Evolutionary conservation across 92 coral and sea anemone species (phyloP).

Genomic region (Epizoanthus rinbou): DNA sequence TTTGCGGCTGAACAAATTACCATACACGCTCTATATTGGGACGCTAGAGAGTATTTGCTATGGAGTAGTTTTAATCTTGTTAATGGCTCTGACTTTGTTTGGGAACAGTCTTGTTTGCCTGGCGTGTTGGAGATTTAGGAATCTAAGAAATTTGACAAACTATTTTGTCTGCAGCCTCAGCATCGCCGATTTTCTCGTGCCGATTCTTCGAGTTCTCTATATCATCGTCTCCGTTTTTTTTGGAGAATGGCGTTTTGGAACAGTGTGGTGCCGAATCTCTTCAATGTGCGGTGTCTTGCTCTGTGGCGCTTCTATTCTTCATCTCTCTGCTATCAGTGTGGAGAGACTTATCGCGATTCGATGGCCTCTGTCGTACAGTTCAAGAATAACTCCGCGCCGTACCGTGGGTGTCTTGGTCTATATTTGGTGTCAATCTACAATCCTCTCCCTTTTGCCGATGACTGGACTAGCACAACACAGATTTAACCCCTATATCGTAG

Average conservation of each 20-base stretch:
- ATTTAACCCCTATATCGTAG: constrained; percentile 73
- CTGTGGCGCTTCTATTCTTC: constrained; percentile 95
- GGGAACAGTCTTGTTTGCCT: constrained; percentile 89
- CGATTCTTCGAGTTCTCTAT: constrained; percentile 75
- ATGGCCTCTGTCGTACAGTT: constrained; percentile 79
- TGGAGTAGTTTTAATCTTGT: constrained; percentile 53
- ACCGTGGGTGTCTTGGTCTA: constrained; percentile 55
- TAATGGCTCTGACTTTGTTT: constrained; percentile 58
- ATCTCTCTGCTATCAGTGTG: constrained; percentile 81
- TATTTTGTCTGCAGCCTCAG: constrained; percentile 88
- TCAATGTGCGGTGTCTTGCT: constrained; percentile 86
- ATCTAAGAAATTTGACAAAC: constrained; percentile 81
- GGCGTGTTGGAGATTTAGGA: constrained; percentile 84
- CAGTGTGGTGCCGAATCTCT: constrained; percentile 79
- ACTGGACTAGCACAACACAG: constrained; percentile 81
- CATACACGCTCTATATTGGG: constrained; percentile 41
- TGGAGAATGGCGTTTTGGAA: constrained; percentile 81
- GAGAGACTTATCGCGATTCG: constrained; percentile 87
- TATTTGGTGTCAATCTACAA: constrained; percentile 66
- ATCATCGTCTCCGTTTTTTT: constrained; percentile 63
- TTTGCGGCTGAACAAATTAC: background rate
- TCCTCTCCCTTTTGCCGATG: constrained; percentile 68
- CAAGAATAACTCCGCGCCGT: constrained; percentile 68
- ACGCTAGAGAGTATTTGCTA: constrained; percentile 48
- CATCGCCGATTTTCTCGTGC: constrained; percentile 81